Base-by-base conservation (phyloP, 2,888 invertebrate genomes). In the Thecophora atra region DNA sequence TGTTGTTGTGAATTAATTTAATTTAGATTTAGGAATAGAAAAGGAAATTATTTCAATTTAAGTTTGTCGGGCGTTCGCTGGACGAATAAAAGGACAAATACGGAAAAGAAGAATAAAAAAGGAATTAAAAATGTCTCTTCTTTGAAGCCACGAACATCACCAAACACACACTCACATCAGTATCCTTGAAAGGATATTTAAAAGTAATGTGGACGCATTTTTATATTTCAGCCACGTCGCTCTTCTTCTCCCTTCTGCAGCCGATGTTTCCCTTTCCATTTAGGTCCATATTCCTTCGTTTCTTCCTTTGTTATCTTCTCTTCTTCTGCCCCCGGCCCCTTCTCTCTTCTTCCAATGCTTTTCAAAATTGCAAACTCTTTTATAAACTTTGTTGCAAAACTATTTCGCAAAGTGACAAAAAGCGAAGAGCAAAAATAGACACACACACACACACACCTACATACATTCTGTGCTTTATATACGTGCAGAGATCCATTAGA, bases 351-450 rank as follows among this genome's bases (percentile, higher is more conserved):
- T 37, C 11, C 11, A 1, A 8, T 37, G 11, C 37, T 11, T 8
- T 37, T 37, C 37, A 37, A 37, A 6, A 1, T 7, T 19, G 21
- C 52, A n/a, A 17, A 47, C 17, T 51, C 21, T 28, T 64, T 26
- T 24, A 42, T 60, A 69, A 66, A 72, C 66, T 47, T 67, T 72
- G 66, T 67, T 66, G 26, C 51, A 24, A 72, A 72, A 72, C 72
- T 72, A 72, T 72, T 66, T 67, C 44, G 62, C 67, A 72, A 65
- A 66, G 65, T 62, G 62, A 66, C 65, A 67, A 67, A 67, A 65
- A 71, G 28, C 58, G 63, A 65, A 37, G 37, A 64, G 64, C 63
- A 21, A 63, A 63, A 5, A 42, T 0, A 66, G 17, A 52, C 28
- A 3, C 28, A 26, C 21, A 51, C 28, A 66, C 47, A 52, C 19